Percentiles rank a stretch among this genome's conserved stretches.
These are phyloP conservation scores for Belonocnema kinseyi DNA, from an alignment of 1,140 invertebrate species.

Conservation along the genomic window DNA sequence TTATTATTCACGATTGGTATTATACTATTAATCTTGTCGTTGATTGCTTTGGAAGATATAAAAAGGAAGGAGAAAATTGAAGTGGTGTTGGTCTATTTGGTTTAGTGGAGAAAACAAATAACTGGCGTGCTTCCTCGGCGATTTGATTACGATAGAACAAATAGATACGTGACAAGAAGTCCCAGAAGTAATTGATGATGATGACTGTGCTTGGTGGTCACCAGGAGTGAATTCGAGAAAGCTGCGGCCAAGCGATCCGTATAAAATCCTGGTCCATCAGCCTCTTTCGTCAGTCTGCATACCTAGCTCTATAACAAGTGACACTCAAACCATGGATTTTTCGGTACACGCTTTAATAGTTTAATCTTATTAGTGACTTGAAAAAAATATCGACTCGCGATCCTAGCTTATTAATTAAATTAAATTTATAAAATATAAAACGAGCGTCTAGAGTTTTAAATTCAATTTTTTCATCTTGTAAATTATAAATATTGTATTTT, in stretches of 20 bases:
- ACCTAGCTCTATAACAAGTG: conserved; percentile 11
- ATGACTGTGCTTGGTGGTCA: conserved; percentile 35
- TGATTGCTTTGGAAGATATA: not conserved
- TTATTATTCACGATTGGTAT: too few relatives aligned
- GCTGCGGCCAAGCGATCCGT: conserved; percentile 59
- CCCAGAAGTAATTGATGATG: conserved; percentile 41
- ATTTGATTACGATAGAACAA: conserved; percentile 7
- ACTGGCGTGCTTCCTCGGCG: not conserved
- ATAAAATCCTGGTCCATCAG: conserved; percentile 59
- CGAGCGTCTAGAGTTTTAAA: too few relatives aligned
- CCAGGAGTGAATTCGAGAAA: conserved; percentile 55
- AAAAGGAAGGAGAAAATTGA: not conserved
- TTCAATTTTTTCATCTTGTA: too few relatives aligned
- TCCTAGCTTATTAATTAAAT: too few relatives aligned
- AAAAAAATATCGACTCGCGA: too few relatives aligned
- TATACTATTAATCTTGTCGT: not conserved
- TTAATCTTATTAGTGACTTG: not conserved
- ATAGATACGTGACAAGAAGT: conserved; percentile 29
- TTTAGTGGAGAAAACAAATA: conserved; percentile 2
- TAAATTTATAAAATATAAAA: too few relatives aligned
- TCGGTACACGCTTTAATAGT: conserved; percentile 54
- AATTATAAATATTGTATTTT: too few relatives aligned
- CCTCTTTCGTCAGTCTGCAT: conserved; percentile 47
- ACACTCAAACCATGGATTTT: conserved; percentile 49
- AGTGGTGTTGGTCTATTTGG: not conserved